A percentile compares a stretch with the other conserved stretches of the same genome.
phyloP scores from a whole-genome alignment of 2,888 invertebrate genomes.

The Amorpha juglandis region DNA sequence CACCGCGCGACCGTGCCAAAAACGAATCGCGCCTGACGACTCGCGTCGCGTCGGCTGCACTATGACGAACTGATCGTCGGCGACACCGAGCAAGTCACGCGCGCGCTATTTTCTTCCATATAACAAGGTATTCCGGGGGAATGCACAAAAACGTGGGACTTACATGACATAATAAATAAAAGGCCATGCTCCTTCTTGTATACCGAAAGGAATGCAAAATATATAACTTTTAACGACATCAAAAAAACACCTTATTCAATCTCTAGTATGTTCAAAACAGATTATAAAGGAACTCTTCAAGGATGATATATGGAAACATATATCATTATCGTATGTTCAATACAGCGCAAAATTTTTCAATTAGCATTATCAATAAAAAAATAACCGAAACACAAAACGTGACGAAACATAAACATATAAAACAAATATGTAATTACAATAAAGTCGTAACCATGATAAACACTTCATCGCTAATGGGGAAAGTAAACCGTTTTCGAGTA shows the following conservation, averaged over 20 bases:
- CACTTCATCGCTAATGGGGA: conserved; percentile 14
- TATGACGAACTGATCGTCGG: conserved; percentile 55
- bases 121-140: conserved; percentile 22
- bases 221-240: background rate
- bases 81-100: conserved; percentile 48
- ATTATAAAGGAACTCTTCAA: no score
- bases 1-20: conserved; percentile 53
- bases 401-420: background rate
- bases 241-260: background rate
- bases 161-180: conserved; percentile 6
- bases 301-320: no score
- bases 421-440: background rate
- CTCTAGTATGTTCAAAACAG: no score
- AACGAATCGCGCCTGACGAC: conserved; percentile 58
- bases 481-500: conserved; percentile 13
- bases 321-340: no score
- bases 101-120: conserved; percentile 39
- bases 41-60: conserved; percentile 55
- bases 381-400: background rate
- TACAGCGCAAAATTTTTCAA: no score
- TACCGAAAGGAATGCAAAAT: background rate
- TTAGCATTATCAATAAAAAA: no score
- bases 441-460: background rate
- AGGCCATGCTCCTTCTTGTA: background rate
- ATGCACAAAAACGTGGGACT: conserved; percentile 1